phyloP scores from a whole-genome alignment of 2,113 vertebrate genomes.

The Nipponia nippon region DNA sequence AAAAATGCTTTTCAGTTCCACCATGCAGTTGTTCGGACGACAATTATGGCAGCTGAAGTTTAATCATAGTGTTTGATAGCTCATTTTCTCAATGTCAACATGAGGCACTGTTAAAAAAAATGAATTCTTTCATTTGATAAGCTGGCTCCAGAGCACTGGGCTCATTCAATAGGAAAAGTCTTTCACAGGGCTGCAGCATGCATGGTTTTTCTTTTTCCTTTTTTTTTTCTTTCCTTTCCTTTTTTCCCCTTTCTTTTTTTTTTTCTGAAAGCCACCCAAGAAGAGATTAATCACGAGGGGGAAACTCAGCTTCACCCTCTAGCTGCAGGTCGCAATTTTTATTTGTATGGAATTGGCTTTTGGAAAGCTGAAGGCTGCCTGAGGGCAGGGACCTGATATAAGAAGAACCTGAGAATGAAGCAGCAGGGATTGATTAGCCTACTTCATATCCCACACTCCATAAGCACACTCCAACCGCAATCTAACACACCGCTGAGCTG shows the following conservation, averaged over 20 bases:
- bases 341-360: constrained; percentile 98
- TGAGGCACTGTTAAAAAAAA: constrained; percentile 85
- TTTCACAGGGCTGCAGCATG: constrained; percentile 83
- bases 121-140: constrained; percentile 89
- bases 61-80: constrained; percentile 87
- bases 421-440: constrained; percentile 98
- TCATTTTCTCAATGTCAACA: constrained; percentile 94
- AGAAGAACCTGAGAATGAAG: constrained; percentile 97
- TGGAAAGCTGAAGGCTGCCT: constrained; percentile 94
- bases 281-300: constrained; percentile 98
- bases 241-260: neutral
- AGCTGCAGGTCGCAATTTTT: constrained; percentile 97
- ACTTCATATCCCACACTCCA: constrained; percentile 97
- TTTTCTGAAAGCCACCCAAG: constrained; percentile 88
- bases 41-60: constrained; percentile 85
- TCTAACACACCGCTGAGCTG: constrained; percentile 99
- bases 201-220: constrained; percentile 67
- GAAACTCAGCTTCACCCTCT: constrained; percentile 95
- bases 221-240: neutral
- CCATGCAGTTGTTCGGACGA: constrained; percentile 77
- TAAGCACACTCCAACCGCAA: constrained; percentile 97
- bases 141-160: constrained; percentile 82
- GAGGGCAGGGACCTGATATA: constrained; percentile 94
- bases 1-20: constrained; percentile 75
- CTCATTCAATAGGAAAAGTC: constrained; percentile 81